These are phyloP conservation scores for Sympetrum striolatum DNA, from an alignment of 2,888 invertebrate genomes.

Conservation along the genomic window DNA sequence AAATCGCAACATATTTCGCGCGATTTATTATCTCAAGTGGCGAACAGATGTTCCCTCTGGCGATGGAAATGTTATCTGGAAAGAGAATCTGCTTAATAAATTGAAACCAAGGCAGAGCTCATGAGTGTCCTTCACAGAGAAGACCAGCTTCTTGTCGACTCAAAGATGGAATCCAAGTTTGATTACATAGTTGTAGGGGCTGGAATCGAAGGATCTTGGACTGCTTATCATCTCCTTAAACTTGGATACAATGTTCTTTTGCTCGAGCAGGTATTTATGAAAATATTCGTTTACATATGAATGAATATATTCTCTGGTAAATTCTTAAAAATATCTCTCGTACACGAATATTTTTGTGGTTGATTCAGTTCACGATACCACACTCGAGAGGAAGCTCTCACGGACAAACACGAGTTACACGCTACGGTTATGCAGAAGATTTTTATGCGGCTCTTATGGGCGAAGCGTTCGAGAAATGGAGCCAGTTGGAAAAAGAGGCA, in stretches of 20 bases:
- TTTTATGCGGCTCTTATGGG: conserved; percentile 57
- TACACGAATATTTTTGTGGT: not conserved
- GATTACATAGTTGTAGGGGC: conserved; percentile 31
- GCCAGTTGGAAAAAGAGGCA: conserved; percentile 54
- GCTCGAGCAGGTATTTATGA: conserved; percentile 33
- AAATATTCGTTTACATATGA: too few relatives aligned
- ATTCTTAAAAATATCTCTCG: too few relatives aligned
- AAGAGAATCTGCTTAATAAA: not conserved
- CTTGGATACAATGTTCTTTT: conserved; percentile 2
- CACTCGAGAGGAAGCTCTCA: conserved; percentile 59
- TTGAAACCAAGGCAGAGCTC: not conserved
- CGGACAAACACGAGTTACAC: conserved; percentile 57
- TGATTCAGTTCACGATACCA: conserved; percentile 56
- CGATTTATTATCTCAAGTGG: not conserved
- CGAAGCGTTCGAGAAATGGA: conserved; percentile 55
- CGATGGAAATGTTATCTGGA: not conserved
- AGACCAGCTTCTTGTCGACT: not conserved
- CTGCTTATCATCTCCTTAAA: conserved; percentile 38
- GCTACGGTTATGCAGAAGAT: conserved; percentile 55
- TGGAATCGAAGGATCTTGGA: conserved; percentile 46
- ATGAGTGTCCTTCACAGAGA: not conserved
- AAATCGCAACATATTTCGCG: too few relatives aligned
- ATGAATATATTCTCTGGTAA: not conserved
- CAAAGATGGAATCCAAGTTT: not conserved
- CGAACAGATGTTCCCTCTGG: conserved; percentile 1